Evolutionary conservation across 2,797 vertebrate species (phyloP), one percentile per base, ranked within the genome.

Genomic region (Anabas testudineus): DNA sequence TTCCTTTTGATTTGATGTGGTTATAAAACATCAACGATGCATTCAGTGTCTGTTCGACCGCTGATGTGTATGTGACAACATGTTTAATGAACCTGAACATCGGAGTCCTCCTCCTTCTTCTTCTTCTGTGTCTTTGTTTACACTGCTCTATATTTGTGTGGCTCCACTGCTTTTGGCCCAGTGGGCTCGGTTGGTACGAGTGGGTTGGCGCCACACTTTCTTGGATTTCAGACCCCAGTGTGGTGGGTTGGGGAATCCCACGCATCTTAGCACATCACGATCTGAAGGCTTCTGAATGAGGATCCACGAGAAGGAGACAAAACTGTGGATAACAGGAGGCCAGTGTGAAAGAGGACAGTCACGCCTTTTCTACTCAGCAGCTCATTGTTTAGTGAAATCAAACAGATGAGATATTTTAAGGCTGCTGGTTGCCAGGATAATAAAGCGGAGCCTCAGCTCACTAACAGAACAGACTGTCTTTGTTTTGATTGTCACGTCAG

Each of bases 221-320:
- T 56, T 58, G 62, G 62, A 78, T 52, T 65, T 55, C 39, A 52
- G n/a, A 76, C 45, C 60, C 18, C 18, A 6, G 26, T 16, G 14
- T 30, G 52, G 80, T 60, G 49, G 65, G 73, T 0, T 5, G 28
- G 77, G 75, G 59, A 73, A 69, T 81, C 83, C 80, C 75, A 88
- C 86, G 63, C 79, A 83, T 42, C 1, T 58, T 0, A 19, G 6
- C 30, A 14, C 58, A 32, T 86, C 76, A 84, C 72, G 57, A 84
- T 56, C 37, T 45, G 60, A 68, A 51, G 57, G 41, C 60, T 30
- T 47, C 24, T 66, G 10, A 37, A 32, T 43, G 64, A 10, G 39
- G 24, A 24, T 32, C 13, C 8, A 13, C 19, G n/a, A 53, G 41
- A 26, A 42, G 18, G 14, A 55, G 39, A n/a, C 18, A 9, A 24